A percentile compares a stretch with the other conserved stretches of the same genome.
These are phyloP conservation scores for Oryzias celebensis DNA, from an alignment of 2,113 vertebrate species.

Conservation along the genomic window DNA sequence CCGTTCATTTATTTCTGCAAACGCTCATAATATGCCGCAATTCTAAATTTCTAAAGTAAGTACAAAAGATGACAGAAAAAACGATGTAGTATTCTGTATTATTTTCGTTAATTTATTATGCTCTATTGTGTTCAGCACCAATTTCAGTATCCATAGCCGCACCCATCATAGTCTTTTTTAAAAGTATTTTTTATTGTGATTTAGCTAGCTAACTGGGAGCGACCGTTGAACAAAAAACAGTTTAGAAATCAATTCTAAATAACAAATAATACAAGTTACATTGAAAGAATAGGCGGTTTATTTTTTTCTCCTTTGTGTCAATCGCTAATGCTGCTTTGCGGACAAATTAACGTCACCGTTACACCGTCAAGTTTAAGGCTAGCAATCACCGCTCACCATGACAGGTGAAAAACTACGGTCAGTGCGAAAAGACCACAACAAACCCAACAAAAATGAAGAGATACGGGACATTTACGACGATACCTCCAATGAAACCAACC, in stretches of 20 bases:
- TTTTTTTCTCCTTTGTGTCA: neutral
- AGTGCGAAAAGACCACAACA: slow-evolving; percentile 84
- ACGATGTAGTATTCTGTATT: slow-evolving; percentile 45
- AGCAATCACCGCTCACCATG: slow-evolving; percentile 67
- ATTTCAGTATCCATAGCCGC: slow-evolving; percentile 62
- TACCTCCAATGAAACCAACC: slow-evolving; percentile 75
- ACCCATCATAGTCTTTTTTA: slow-evolving; percentile 45
- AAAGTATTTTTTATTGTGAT: slow-evolving; percentile 26
- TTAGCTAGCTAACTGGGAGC: slow-evolving; percentile 38
- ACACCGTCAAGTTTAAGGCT: slow-evolving; percentile 3
- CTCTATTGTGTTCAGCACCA: slow-evolving; percentile 39
- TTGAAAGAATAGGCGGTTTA: neutral
- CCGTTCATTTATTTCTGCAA: slow-evolving; percentile 21
- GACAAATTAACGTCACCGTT: neutral
- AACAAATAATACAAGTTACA: neutral
- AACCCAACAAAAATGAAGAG: slow-evolving; percentile 85
- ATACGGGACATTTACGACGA: slow-evolving; percentile 84
- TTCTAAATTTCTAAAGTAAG: slow-evolving; percentile 1
- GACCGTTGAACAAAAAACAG: slow-evolving; percentile 28
- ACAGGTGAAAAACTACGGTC: slow-evolving; percentile 91
- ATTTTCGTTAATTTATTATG: slow-evolving; percentile 27
- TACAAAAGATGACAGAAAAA: neutral
- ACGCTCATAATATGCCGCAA: slow-evolving; percentile 46
- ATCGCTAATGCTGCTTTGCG: slow-evolving; percentile 7
- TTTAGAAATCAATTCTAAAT: slow-evolving; percentile 9